Conservation (phyloP, 2,797 vertebrate species). For the Dendrocincla fuliginosa region DNA sequence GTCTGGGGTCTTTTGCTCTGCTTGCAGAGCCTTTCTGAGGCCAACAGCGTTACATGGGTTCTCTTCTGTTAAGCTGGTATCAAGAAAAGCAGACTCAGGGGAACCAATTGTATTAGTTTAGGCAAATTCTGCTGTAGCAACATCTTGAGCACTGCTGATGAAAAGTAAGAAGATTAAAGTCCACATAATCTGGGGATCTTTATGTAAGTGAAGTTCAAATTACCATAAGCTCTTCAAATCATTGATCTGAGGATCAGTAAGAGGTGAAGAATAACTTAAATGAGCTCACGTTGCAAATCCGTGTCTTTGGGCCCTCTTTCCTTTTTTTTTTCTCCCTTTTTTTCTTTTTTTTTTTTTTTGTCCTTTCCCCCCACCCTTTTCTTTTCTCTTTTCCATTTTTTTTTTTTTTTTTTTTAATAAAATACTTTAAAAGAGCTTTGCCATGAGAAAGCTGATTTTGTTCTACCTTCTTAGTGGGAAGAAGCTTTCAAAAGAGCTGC, state of each 20-base stretch:
- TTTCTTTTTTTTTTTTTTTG: fast-evolving
- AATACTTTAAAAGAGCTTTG: background rate
- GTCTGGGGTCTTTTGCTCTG: background rate
- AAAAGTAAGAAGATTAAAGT: constrained; percentile 57
- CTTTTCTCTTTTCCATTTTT: no score
- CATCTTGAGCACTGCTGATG: constrained; percentile 14
- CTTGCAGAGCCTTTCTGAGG: background rate
- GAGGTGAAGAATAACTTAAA: background rate
- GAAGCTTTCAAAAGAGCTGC: background rate
- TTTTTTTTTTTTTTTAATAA: background rate
- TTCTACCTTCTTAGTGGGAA: background rate
- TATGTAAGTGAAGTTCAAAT: constrained; percentile 40
- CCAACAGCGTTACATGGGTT: background rate
- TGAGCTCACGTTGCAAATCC: background rate
- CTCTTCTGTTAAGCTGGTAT: constrained; percentile 5
- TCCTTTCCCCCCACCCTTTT: fast-evolving
- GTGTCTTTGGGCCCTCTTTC: background rate
- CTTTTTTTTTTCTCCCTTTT: no score
- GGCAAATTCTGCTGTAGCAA: constrained; percentile 24
- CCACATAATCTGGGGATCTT: constrained; percentile 45
- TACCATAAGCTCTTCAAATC: constrained; percentile 35
- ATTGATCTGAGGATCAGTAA: constrained; percentile 2
- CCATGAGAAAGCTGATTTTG: background rate
- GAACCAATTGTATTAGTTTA: constrained; percentile 23
- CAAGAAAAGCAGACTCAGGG: background rate